Percentiles rank a stretch among this genome's conserved stretches.
phyloP scores from a whole-genome alignment of 1,140 invertebrate genomes.

The Drosophila bocqueti region DNA sequence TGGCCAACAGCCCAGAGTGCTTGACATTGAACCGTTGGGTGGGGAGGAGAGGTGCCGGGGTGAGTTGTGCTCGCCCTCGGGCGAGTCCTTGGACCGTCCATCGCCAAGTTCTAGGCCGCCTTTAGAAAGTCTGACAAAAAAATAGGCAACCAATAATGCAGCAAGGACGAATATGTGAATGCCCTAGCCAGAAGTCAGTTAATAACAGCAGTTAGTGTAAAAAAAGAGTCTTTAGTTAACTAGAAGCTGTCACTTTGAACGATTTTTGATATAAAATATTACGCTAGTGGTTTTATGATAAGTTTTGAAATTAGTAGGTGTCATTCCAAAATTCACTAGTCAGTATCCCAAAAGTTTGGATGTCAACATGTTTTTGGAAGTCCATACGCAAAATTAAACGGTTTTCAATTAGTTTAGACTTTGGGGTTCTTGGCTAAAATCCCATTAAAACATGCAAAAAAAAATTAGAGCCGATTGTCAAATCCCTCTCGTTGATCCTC shows the following conservation, averaged over 20 bases:
- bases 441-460: slow-evolving; percentile 34
- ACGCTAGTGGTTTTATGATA: too few relatives aligned
- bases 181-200: slow-evolving; percentile 12
- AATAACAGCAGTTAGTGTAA: too few relatives aligned
- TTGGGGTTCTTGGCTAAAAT: slow-evolving; percentile 25
- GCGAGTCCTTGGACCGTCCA: slow-evolving; percentile 51
- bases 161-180: slow-evolving; percentile 33
- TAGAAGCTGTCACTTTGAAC: too few relatives aligned
- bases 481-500: slow-evolving; percentile 25
- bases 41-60: not conserved
- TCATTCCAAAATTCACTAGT: too few relatives aligned
- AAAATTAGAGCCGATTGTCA: slow-evolving; percentile 13
- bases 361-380: slow-evolving; percentile 24
- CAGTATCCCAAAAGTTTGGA: slow-evolving; percentile 6
- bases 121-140: slow-evolving; percentile 24
- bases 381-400: slow-evolving; percentile 17
- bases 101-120: slow-evolving; percentile 62
- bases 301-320: too few relatives aligned
- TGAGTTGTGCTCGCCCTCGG: slow-evolving; percentile 43
- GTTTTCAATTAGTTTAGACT: slow-evolving; percentile 11
- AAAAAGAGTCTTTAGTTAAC: not conserved
- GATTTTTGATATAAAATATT: not conserved
- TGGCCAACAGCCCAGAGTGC: slow-evolving; percentile 46
- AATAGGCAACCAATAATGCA: slow-evolving; percentile 11
- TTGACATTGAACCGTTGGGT: slow-evolving; percentile 36